These are phyloP conservation scores for Phaethornis superciliosus DNA, from an alignment of 2,113 vertebrate species.

Conservation along the genomic window DNA sequence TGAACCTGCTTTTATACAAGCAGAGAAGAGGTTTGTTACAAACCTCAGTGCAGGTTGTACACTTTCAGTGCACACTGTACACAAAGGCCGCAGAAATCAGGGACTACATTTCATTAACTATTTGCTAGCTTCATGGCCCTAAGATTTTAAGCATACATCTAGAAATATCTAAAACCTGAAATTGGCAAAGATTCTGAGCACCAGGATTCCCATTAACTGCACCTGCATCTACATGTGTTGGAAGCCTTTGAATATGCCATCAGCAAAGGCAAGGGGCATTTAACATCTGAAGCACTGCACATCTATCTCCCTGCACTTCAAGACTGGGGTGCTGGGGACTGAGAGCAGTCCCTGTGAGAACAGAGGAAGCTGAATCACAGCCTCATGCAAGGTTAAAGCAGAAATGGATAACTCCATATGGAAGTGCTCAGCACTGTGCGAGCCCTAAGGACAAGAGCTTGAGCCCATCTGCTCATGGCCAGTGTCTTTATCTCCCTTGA, in stretches of 20 bases:
- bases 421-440: background rate
- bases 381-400: background rate
- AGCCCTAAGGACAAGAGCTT: background rate
- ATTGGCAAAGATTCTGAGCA: background rate
- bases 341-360: background rate
- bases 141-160: background rate
- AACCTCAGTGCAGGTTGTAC: no score
- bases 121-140: background rate
- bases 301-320: no score
- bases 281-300: background rate
- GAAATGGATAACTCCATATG: fast-evolving
- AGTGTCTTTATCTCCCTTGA: background rate
- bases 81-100: background rate
- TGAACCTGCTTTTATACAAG: background rate
- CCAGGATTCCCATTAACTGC: background rate
- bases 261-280: background rate
- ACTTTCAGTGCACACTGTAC: background rate
- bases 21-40: background rate
- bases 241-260: background rate
- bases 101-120: background rate
- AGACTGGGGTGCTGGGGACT: background rate
- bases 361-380: background rate
- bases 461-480: background rate
- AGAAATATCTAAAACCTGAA: background rate
- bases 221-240: background rate